These are phyloP conservation scores for Clarias macrocephalus DNA, from an alignment of 2,113 vertebrate species.

Conservation along the genomic window DNA sequence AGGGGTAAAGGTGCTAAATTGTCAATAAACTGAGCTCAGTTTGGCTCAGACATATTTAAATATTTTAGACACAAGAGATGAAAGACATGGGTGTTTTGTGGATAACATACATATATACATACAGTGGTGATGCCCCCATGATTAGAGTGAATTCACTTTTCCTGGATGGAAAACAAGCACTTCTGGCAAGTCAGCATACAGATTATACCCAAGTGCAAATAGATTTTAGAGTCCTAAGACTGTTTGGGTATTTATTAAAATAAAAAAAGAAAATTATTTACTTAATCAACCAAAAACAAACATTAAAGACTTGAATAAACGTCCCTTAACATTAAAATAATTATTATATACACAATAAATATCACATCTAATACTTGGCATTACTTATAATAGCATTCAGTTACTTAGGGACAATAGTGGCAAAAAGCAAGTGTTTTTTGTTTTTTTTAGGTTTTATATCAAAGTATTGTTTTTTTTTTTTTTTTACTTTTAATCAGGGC, in stretches of 20 bases:
- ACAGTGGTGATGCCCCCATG: conserved; percentile 80
- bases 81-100: conserved; percentile 30
- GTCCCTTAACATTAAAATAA: not conserved
- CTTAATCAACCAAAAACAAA: not conserved
- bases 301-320: not conserved
- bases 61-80: not conserved
- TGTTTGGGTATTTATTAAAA: conserved; percentile 29
- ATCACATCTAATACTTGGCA: not conserved
- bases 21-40: not conserved
- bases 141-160: conserved; percentile 69
- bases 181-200: conserved; percentile 45
- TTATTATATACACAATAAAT: not conserved
- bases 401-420: not conserved
- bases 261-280: not conserved
- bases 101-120: conserved; percentile 80
- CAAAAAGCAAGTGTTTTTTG: not conserved
- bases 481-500: not conserved
- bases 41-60: not conserved
- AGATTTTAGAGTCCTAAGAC: conserved; percentile 32
- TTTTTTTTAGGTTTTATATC: not conserved
- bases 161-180: conserved; percentile 65
- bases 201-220: not conserved
- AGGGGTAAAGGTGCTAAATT: not conserved
- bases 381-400: not conserved
- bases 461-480: not conserved